A percentile compares a stretch with the other conserved stretches of the same genome.
Evolutionary conservation across 2,888 invertebrate species (phyloP).

Genomic region (Leptothorax acervorum): DNA sequence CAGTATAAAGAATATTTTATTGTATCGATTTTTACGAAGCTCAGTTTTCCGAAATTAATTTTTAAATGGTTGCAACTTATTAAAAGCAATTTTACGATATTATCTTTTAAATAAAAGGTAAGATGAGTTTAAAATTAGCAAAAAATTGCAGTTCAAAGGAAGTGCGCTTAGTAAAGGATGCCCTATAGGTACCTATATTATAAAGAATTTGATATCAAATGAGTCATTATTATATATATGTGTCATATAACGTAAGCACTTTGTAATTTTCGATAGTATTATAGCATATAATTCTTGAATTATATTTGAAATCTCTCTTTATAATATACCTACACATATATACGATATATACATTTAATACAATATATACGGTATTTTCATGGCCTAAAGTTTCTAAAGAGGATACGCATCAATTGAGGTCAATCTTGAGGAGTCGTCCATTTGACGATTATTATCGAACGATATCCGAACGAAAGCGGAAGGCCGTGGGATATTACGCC

Average conservation of each 20-base stretch:
- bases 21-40: background rate
- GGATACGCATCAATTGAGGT: background rate
- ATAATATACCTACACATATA: too few relatives aligned
- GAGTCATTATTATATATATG: background rate
- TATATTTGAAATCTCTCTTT: background rate
- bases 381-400: background rate
- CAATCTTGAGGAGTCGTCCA: background rate
- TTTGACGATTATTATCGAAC: slow-evolving; percentile 30
- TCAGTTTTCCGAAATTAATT: background rate
- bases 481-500: slow-evolving; percentile 55
- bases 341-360: too few relatives aligned
- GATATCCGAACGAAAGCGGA: slow-evolving; percentile 24
- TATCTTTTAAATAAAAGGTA: background rate
- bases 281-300: background rate
- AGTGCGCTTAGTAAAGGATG: background rate
- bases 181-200: background rate
- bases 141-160: background rate
- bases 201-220: background rate
- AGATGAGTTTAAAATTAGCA: background rate
- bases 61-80: background rate
- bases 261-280: background rate
- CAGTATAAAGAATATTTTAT: background rate
- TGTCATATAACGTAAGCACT: background rate
- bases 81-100: background rate
- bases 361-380: too few relatives aligned